Evolutionary conservation across 2,797 vertebrate genomes (phyloP).

Genomic region (Sparus aurata): DNA sequence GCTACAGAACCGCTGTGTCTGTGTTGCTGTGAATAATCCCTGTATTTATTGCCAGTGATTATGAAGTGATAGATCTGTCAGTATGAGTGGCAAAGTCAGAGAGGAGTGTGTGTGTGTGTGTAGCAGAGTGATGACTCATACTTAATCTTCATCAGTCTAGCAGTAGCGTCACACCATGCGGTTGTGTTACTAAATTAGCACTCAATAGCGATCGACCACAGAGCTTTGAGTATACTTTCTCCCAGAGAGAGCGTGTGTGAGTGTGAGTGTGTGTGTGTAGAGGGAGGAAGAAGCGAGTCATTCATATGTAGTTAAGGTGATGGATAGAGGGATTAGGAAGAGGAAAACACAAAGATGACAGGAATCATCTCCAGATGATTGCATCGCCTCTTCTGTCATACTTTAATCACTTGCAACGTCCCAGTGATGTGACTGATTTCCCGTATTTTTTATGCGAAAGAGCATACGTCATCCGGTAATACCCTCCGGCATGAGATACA

Average conservation of each 20-base stretch:
- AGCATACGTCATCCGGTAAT: slow-evolving; percentile 24
- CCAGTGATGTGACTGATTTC: slow-evolving; percentile 27
- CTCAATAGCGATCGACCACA: slow-evolving; percentile 70
- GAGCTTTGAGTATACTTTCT: slow-evolving; percentile 41
- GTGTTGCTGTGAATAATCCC: slow-evolving; percentile 63
- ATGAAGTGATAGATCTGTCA: slow-evolving; percentile 66
- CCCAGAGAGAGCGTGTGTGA: slow-evolving; percentile 1
- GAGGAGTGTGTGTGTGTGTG: slow-evolving; percentile 20
- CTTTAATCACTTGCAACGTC: slow-evolving; percentile 61
- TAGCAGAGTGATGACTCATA: slow-evolving; percentile 71
- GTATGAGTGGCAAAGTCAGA: slow-evolving; percentile 57
- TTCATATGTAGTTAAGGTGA: slow-evolving; percentile 51
- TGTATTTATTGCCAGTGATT: slow-evolving; percentile 62
- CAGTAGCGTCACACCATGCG: slow-evolving; percentile 66
- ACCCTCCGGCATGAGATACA: slow-evolving; percentile 43
- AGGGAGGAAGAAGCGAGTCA: slow-evolving; percentile 31
- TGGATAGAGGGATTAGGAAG: slow-evolving; percentile 59
- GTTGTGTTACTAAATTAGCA: slow-evolving; percentile 77
- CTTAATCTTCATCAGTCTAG: slow-evolving; percentile 77
- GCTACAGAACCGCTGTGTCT: slow-evolving; percentile 15
- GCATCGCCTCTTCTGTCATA: slow-evolving; percentile 52
- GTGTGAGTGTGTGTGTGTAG: neutral
- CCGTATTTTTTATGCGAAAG: slow-evolving; percentile 21
- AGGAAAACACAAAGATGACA: slow-evolving; percentile 50
- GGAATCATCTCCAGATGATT: slow-evolving; percentile 64